Conservation (phyloP, 2,888 invertebrate species). For the Nomada fabriciana region DNA sequence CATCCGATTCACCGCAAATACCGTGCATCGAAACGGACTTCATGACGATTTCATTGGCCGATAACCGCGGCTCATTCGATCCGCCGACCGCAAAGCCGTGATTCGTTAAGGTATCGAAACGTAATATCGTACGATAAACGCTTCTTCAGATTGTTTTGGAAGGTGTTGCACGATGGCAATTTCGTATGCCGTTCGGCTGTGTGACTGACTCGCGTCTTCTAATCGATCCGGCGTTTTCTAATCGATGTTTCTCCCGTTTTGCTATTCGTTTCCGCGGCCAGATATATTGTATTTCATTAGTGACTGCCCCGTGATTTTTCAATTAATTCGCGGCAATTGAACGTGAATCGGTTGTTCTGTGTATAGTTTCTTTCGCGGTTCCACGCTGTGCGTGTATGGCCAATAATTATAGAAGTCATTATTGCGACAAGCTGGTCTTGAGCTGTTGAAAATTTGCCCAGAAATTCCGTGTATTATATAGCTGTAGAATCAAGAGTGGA, state of each 20-base stretch:
- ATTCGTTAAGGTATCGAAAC: slow-evolving; percentile 68
- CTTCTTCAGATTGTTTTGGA: slow-evolving; percentile 26
- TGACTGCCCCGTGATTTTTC: background rate
- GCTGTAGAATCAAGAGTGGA: background rate
- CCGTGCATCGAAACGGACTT: slow-evolving; percentile 62
- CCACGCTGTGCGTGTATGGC: too few relatives aligned
- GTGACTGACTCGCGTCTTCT: slow-evolving; percentile 20
- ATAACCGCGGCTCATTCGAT: slow-evolving; percentile 71
- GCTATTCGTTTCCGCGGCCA: too few relatives aligned
- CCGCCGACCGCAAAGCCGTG: slow-evolving; percentile 61
- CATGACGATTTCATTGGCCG: slow-evolving; percentile 73
- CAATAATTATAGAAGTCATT: background rate
- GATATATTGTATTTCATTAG: slow-evolving; percentile 6
- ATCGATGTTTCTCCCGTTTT: slow-evolving; percentile 13
- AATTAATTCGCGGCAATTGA: too few relatives aligned
- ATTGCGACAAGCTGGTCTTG: background rate
- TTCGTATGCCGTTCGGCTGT: slow-evolving; percentile 12
- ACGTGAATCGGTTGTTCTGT: too few relatives aligned
- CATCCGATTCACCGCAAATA: slow-evolving; percentile 59
- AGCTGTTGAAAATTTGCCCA: background rate
- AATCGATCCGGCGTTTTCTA: slow-evolving; percentile 20
- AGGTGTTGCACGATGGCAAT: slow-evolving; percentile 22
- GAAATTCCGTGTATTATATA: background rate
- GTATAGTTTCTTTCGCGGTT: background rate
- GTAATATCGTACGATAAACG: slow-evolving; percentile 41